phyloP scores from a whole-genome alignment of 2,797 vertebrate species.

The Pseudocheirus occidentalis region DNA sequence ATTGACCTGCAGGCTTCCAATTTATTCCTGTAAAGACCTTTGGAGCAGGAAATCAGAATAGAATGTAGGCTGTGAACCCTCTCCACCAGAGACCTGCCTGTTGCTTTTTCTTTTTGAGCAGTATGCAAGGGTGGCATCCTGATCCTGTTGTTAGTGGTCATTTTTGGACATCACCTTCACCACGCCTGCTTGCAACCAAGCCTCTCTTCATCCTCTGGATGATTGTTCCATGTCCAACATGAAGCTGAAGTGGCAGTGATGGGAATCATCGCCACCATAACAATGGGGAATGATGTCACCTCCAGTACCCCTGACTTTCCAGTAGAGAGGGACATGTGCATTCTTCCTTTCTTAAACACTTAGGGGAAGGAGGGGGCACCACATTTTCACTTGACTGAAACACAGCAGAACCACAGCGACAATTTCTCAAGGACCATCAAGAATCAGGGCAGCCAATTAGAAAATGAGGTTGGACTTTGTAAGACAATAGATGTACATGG shows the following conservation, averaged over 20 bases:
- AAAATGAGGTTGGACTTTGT: background rate
- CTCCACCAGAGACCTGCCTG: background rate
- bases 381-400: background rate
- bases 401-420: background rate
- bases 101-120: background rate
- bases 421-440: background rate
- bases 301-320: background rate
- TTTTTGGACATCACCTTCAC: background rate
- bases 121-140: background rate
- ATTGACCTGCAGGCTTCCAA: background rate
- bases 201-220: background rate
- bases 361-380: background rate
- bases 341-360: background rate
- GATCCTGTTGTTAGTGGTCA: background rate
- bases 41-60: background rate
- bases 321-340: background rate
- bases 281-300: background rate
- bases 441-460: background rate
- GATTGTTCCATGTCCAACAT: background rate
- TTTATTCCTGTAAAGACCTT: background rate
- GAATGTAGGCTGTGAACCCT: background rate
- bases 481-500: background rate
- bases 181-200: background rate
- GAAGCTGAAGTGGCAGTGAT: background rate
- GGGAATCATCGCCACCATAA: background rate